Conservation (phyloP, 2,888 invertebrate genomes). For the Drosophila mayaguana region DNA sequence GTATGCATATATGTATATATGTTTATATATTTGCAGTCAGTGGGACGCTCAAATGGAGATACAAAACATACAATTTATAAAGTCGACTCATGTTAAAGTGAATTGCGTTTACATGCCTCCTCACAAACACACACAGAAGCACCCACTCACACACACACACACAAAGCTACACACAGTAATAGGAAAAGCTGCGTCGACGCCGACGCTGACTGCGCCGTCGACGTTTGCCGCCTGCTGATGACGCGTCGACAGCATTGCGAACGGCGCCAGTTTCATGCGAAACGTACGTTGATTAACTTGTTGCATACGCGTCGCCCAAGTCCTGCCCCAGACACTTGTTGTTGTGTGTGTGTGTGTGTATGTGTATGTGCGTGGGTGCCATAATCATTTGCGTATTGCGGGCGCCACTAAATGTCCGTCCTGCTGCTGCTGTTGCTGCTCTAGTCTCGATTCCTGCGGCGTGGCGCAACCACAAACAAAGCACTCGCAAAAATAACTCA, state of each 20-base stretch:
- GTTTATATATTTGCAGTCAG: conserved; percentile 10
- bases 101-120: conserved; percentile 51
- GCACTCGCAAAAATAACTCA: conserved; percentile 45
- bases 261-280: conserved; percentile 73
- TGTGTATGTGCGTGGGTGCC: conserved; percentile 38
- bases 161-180: conserved; percentile 16
- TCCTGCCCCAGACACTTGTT: conserved; percentile 54
- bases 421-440: conserved; percentile 4
- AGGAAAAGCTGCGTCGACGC: conserved; percentile 27
- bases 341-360: neutral
- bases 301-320: conserved; percentile 70
- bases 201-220: conserved; percentile 39
- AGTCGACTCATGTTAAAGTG: conserved; percentile 50
- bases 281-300: conserved; percentile 77
- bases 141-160: neutral
- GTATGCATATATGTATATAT: conserved; percentile 10
- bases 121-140: neutral
- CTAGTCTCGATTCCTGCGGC: conserved; percentile 16
- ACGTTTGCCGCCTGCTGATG: conserved; percentile 50
- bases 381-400: conserved; percentile 67
- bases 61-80: conserved; percentile 67
- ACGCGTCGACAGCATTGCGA: conserved; percentile 47
- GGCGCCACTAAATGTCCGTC: conserved; percentile 44
- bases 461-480: conserved; percentile 39
- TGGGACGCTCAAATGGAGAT: conserved; percentile 59